A percentile compares a stretch with the other conserved stretches of the same genome.
Conservation (phyloP, 2,113 vertebrate species). For the Speoplatyrhinus poulsoni region DNA sequence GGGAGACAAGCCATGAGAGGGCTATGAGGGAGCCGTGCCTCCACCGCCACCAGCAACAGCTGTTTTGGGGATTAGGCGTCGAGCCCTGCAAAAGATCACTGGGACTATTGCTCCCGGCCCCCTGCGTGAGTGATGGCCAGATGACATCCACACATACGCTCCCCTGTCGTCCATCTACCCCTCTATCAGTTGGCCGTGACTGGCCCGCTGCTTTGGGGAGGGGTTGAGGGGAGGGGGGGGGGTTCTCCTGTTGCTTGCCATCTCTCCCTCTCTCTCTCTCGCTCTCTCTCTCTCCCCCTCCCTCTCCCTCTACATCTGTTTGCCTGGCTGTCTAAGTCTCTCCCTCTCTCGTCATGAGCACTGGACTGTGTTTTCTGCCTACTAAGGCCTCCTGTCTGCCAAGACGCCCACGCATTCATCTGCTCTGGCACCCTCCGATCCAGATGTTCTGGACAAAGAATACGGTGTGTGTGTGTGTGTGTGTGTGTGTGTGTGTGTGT, state of each 20-base stretch:
- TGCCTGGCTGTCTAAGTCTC: constrained; percentile 1
- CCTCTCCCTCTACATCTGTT: constrained; percentile 18
- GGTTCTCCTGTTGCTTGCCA: too few species aligned
- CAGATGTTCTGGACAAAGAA: constrained; percentile 58
- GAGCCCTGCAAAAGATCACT: constrained; percentile 25
- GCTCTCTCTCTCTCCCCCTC: background rate
- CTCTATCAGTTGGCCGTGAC: too few species aligned
- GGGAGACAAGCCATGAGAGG: constrained; percentile 50
- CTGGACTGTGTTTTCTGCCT: constrained; percentile 44
- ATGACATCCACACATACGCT: constrained; percentile 75
- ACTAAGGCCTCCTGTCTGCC: constrained; percentile 58
- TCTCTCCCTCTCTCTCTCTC: background rate
- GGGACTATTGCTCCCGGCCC: background rate
- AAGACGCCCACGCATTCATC: constrained; percentile 58
- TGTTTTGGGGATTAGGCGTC: constrained; percentile 77
- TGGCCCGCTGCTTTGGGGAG: too few species aligned
- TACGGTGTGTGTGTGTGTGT: constrained; percentile 19
- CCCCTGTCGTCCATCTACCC: constrained; percentile 51
- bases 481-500: constrained; percentile 14
- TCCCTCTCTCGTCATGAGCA: background rate
- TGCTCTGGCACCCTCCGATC: constrained; percentile 33
- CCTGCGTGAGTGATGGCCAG: constrained; percentile 68
- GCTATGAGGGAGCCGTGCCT: constrained; percentile 43
- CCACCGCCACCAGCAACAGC: constrained; percentile 56
- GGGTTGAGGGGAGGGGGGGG: too few species aligned